Evolutionary conservation across 2,113 vertebrate species (phyloP).

Genomic region (Scortum barcoo): DNA sequence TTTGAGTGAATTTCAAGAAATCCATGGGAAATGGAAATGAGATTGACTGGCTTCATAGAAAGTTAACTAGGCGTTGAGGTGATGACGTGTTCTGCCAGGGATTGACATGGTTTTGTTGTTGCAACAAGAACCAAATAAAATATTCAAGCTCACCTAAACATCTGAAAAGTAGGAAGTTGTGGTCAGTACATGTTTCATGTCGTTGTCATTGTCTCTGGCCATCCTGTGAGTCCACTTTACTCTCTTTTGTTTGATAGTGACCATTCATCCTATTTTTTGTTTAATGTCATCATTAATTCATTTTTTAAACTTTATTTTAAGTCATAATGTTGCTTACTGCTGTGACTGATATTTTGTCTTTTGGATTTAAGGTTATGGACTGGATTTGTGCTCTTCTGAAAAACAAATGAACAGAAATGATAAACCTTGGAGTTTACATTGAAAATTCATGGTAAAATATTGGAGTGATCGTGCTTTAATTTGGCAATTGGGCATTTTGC

Average conservation of each 20-base stretch:
- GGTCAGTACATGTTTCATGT: constrained; percentile 1
- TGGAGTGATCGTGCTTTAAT: neutral
- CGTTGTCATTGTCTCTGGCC: neutral
- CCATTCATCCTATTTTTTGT: neutral
- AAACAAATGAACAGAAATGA: neutral
- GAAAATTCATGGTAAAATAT: neutral
- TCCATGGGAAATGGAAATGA: neutral
- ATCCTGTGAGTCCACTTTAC: neutral
- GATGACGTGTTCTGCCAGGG: neutral
- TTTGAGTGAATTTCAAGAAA: neutral
- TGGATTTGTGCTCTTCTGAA: neutral
- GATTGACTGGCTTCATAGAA: neutral
- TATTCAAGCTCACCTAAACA: neutral
- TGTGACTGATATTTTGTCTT: neutral
- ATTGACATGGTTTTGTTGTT: neutral
- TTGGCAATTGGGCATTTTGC: too few species aligned
- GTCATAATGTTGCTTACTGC: neutral
- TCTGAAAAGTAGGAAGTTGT: neutral
- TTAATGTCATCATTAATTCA: neutral
- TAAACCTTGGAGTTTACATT: neutral
- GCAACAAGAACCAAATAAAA: neutral
- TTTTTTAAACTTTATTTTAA: neutral
- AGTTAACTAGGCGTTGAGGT: neutral
- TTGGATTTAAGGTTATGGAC: neutral
- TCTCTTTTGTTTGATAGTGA: neutral